phyloP scores from a whole-genome alignment of 2,113 vertebrate species.

The Pterocles burchelli region DNA sequence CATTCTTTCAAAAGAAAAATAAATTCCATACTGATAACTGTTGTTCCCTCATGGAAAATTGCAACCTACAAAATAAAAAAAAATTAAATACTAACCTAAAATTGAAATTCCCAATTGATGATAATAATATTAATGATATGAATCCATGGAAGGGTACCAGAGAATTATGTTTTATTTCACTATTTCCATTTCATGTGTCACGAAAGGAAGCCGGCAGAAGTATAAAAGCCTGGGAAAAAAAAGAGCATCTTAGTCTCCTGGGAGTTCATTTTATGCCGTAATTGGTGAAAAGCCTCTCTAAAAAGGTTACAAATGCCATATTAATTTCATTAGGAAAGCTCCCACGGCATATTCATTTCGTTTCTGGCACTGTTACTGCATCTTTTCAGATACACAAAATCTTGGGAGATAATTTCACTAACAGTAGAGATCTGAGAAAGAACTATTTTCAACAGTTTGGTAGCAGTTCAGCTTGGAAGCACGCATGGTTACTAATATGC shows the following conservation, averaged over 20 bases:
- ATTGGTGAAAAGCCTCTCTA: conserved; percentile 24
- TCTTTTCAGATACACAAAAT: conserved; percentile 20
- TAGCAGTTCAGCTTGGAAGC: neutral
- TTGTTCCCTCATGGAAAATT: neutral
- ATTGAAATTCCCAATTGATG: neutral
- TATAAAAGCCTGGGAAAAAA: neutral
- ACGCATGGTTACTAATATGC: neutral
- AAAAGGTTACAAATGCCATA: conserved; percentile 44
- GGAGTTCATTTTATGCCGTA: conserved; percentile 15
- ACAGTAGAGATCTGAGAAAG: neutral
- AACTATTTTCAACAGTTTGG: conserved; percentile 2
- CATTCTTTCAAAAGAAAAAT: neutral
- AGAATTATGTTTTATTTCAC: neutral
- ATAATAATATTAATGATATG: neutral
- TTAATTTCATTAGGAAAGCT: conserved; percentile 55
- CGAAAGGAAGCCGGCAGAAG: neutral
- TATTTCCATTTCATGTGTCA: neutral
- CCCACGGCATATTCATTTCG: conserved; percentile 12
- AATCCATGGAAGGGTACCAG: neutral
- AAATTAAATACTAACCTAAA: neutral
- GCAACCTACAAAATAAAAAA: neutral
- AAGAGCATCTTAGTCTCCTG: neutral
- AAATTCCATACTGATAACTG: neutral
- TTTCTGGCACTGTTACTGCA: neutral
- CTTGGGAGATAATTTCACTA: conserved; percentile 7